A percentile compares a stretch with the other conserved stretches of the same genome.
These are phyloP conservation scores for Cuculus canorus DNA, from an alignment of 2,797 vertebrate genomes.

Conservation along the genomic window DNA sequence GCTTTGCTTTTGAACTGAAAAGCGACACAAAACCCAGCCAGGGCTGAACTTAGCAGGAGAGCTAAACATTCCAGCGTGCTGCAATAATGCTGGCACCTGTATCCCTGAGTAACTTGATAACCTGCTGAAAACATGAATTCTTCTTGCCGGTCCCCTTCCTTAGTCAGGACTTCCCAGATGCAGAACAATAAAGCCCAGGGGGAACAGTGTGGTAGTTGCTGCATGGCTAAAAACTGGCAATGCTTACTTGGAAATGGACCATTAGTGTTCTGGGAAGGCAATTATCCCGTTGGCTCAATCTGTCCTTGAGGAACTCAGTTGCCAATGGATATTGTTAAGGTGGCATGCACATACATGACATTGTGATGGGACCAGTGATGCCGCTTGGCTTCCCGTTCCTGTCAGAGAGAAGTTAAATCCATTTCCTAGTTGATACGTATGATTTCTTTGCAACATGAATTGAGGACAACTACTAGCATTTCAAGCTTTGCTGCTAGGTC, in stretches of 20 bases:
- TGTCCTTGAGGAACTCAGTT: background rate
- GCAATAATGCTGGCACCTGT: background rate
- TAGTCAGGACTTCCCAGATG: background rate
- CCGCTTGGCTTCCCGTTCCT: background rate
- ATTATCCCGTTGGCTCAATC: background rate
- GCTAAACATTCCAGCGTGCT: background rate
- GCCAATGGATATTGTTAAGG: background rate
- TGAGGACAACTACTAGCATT: background rate
- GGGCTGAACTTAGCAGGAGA: constrained; percentile 1
- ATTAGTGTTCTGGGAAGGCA: background rate
- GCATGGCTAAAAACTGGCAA: background rate
- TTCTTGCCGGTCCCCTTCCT: background rate
- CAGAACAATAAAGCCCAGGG: background rate
- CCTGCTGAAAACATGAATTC: background rate
- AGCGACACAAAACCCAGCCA: background rate
- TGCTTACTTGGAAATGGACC: background rate
- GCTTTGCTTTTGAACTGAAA: background rate
- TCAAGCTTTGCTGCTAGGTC: background rate
- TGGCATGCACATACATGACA: background rate
- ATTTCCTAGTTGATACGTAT: background rate
- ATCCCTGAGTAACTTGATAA: background rate
- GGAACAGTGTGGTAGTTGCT: background rate
- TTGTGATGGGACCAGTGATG: fast-evolving
- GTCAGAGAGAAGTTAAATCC: background rate
- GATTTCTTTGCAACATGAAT: background rate